phyloP scores from a whole-genome alignment of 2,797 vertebrate species.

The Acanthiza pusilla region DNA sequence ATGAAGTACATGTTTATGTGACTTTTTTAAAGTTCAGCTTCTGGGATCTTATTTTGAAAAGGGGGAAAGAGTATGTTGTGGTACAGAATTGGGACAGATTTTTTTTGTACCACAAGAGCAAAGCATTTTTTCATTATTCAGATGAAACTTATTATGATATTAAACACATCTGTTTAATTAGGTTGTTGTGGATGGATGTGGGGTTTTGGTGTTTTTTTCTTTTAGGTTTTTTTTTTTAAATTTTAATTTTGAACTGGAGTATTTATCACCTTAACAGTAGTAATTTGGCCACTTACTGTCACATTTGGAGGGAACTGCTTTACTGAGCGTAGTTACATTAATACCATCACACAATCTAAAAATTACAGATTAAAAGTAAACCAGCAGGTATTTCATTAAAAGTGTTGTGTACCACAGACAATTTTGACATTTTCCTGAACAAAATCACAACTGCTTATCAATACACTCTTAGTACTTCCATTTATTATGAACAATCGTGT shows the following conservation, averaged over 20 bases:
- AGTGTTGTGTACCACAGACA: no score
- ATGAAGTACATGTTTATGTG: neutral
- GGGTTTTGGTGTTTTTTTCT: fast-evolving
- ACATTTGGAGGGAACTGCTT: neutral
- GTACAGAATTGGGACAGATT: neutral
- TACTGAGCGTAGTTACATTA: neutral
- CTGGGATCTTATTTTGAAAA: neutral
- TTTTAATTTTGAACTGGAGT: neutral
- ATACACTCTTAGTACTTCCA: neutral
- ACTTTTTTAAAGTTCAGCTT: neutral
- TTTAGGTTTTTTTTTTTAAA: no score
- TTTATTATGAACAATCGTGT: neutral
- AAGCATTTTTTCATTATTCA: neutral
- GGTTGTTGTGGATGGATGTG: neutral
- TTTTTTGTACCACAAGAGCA: neutral
- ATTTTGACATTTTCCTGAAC: neutral
- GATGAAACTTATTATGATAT: neutral
- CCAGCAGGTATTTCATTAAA: neutral
- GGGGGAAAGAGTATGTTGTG: fast-evolving
- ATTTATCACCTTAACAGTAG: neutral
- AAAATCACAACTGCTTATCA: neutral
- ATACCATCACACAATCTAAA: neutral
- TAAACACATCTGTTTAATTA: neutral
- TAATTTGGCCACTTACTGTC: neutral
- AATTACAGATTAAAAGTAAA: neutral